Evolutionary conservation across 2,113 vertebrate species (phyloP).

Genomic region (Misgurnus anguillicaudatus): DNA sequence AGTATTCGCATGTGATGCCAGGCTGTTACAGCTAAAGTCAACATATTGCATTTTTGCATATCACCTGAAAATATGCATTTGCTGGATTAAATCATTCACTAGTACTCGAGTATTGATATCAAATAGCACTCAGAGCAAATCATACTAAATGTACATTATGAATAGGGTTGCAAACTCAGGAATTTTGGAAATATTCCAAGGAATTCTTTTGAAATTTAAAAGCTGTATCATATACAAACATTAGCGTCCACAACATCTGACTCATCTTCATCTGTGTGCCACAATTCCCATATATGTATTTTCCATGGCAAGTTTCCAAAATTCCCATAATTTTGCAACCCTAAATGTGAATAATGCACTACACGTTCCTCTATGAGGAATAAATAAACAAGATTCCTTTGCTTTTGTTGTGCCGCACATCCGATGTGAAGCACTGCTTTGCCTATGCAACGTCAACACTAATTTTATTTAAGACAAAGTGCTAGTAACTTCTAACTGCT

Average conservation of each 20-base stretch:
- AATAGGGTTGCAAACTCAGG: too few relatives aligned
- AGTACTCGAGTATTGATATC: background rate
- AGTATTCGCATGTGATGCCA: background rate
- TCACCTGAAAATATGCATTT: background rate
- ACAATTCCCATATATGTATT: too few relatives aligned
- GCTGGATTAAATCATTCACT: background rate
- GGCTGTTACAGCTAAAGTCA: constrained; percentile 3
- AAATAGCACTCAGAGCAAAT: background rate
- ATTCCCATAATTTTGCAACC: too few relatives aligned
- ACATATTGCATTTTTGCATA: background rate
- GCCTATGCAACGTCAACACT: constrained; percentile 46
- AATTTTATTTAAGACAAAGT: background rate
- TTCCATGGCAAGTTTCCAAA: too few relatives aligned
- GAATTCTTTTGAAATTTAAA: too few relatives aligned
- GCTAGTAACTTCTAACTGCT: constrained; percentile 30
- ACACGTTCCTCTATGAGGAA: constrained; percentile 33
- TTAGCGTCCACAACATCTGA: too few relatives aligned
- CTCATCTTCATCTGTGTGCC: too few relatives aligned
- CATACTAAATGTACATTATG: constrained; percentile 7
- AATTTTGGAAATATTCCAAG: too few relatives aligned
- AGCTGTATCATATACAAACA: too few relatives aligned
- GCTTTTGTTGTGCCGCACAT: constrained; percentile 59
- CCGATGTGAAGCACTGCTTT: constrained; percentile 32
- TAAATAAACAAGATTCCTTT: background rate
- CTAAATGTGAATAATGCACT: constrained; percentile 3